Percentiles rank a stretch among this genome's conserved stretches.
Conservation (phyloP, 2,797 vertebrate species). For the Pipistrellus kuhlii region DNA sequence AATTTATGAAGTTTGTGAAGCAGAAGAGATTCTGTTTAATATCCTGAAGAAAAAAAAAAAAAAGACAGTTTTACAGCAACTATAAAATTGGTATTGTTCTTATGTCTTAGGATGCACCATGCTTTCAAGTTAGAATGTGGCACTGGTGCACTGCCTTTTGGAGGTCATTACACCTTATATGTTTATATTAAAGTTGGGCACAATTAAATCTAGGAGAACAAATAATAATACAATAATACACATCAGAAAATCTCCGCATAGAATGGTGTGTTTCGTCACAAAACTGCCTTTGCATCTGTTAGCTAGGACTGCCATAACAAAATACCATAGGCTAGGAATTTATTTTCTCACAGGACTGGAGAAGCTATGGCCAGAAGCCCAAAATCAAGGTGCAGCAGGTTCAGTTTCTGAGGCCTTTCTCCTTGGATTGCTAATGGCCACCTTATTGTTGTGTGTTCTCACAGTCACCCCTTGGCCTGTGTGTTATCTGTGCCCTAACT, state of each 20-base stretch:
- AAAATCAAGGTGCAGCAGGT: neutral
- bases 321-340: neutral
- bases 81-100: neutral
- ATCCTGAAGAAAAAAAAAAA: neutral
- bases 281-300: neutral
- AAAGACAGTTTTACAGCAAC: neutral
- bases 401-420: neutral
- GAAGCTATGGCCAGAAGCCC: neutral
- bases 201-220: neutral
- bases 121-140: neutral
- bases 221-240: neutral
- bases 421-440: neutral
- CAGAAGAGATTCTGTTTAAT: slow-evolving; percentile 63
- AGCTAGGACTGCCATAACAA: neutral
- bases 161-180: neutral
- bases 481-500: neutral
- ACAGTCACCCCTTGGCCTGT: neutral
- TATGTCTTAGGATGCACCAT: neutral
- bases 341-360: neutral
- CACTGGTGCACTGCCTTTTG: neutral
- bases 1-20: slow-evolving; percentile 55
- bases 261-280: neutral
- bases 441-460: neutral
- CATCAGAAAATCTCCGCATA: neutral
- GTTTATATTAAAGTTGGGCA: neutral